Conservation (phyloP, 1,140 invertebrate genomes). For the Neocloeon triangulifer region DNA sequence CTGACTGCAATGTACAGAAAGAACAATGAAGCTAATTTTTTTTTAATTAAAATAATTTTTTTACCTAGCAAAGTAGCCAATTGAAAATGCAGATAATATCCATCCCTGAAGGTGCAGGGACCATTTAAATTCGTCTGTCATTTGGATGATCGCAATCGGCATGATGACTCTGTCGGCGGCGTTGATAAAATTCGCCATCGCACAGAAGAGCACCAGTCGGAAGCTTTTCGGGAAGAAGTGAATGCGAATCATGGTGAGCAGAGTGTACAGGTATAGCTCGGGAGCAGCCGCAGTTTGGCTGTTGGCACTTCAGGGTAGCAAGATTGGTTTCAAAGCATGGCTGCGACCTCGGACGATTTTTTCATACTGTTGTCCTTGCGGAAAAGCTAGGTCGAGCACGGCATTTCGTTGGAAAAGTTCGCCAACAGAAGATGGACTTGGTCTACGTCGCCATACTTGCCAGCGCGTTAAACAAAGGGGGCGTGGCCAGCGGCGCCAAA, state of each 20-base stretch:
- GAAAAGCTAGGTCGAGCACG: too few relatives aligned
- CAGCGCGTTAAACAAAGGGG: too few relatives aligned
- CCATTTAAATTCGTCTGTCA: conserved; percentile 53
- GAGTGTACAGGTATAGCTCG: too few relatives aligned
- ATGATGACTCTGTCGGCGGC: conserved; percentile 58
- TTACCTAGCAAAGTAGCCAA: conserved; percentile 61
- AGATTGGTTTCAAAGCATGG: too few relatives aligned
- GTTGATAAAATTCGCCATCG: conserved; percentile 57
- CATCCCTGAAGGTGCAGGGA: conserved; percentile 49
- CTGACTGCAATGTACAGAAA: conserved; percentile 16
- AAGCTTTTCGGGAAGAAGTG: conserved; percentile 20
- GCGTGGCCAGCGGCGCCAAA: too few relatives aligned
- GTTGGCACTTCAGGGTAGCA: too few relatives aligned
- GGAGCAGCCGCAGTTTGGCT: too few relatives aligned
- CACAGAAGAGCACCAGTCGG: conserved; percentile 41
- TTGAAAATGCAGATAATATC: conserved; percentile 56
- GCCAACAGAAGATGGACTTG: too few relatives aligned
- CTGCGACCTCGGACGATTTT: too few relatives aligned
- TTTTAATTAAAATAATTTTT: conserved; percentile 12
- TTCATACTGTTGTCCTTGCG: too few relatives aligned
- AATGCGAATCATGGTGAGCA: neutral
- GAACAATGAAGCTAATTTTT: conserved; percentile 3
- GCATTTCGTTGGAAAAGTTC: too few relatives aligned
- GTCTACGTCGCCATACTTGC: too few relatives aligned
- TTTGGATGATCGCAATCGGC: conserved; percentile 56